These are phyloP conservation scores for Hypotaenidia okinawae DNA, from an alignment of 2,797 vertebrate species.

Conservation along the genomic window DNA sequence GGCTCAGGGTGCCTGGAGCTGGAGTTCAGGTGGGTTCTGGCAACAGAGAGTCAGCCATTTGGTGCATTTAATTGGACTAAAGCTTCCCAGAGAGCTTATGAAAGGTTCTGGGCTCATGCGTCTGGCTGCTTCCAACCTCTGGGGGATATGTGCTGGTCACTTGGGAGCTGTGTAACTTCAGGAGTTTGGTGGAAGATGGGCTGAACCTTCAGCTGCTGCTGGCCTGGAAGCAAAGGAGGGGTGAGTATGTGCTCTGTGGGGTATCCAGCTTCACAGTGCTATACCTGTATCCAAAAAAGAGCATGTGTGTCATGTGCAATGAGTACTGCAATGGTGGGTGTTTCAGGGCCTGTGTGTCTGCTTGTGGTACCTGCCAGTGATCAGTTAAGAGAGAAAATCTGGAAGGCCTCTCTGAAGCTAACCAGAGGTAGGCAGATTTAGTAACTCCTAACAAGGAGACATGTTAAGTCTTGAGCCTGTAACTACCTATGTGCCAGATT, in stretches of 20 bases:
- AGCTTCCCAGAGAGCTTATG: neutral
- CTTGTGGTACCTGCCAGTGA: rapidly evolving
- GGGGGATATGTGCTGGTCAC: rapidly evolving
- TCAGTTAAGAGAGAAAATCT: neutral
- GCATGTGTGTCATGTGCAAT: rapidly evolving
- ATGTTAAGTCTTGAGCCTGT: neutral
- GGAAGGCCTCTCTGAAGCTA: neutral
- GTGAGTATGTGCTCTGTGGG: rapidly evolving
- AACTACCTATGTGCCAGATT: rapidly evolving
- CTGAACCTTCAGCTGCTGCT: rapidly evolving
- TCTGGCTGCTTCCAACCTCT: rapidly evolving
- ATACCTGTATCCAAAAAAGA: too few species aligned
- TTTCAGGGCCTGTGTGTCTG: rapidly evolving
- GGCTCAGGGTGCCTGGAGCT: rapidly evolving
- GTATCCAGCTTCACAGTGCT: rapidly evolving
- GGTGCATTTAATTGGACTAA: rapidly evolving
- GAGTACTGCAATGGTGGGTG: neutral
- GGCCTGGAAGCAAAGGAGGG: neutral
- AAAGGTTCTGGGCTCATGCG: rapidly evolving
- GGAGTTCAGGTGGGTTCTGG: neutral
- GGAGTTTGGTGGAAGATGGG: neutral
- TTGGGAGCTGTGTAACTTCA: rapidly evolving
- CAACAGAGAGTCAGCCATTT: rapidly evolving
- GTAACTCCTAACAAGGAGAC: neutral
- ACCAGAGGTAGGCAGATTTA: neutral